Evolutionary conservation across 2,888 invertebrate genomes (phyloP), one percentile per base, ranked within the genome.

Genomic region (Xylota segnis): DNA sequence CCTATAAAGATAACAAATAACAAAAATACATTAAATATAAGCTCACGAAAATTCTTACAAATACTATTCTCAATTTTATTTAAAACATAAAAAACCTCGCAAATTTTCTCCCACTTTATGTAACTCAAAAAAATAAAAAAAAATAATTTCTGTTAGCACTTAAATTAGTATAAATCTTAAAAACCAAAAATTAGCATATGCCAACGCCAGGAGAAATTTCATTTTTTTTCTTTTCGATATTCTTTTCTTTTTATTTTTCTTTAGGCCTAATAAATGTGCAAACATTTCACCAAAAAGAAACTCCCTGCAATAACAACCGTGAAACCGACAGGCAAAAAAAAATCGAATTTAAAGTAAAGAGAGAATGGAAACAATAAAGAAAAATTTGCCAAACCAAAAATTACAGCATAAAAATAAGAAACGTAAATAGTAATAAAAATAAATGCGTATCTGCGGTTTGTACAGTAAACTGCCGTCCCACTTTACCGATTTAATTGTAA

Each of bases 1-100:
- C 98, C 98, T 77, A 47, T 45, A 78, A 81, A 0, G 18, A 66
- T 23, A n/a, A 65, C 40, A 74, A 14, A n/a, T n/a, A n/a, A n/a
- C n/a, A n/a, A 18, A 59, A 32, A 45, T 45, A 32, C 18, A 32
- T 9, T 0, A 34, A 2, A 50, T 43, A 74, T 47, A 32, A 27
- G 37, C 4, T 12, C 0, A 37, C 10, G 14, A 0, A n/a, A 54
- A 14, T 34, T 43, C 9, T 14, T 10, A 7, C 9, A 2, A 9
- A 34, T 10, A 34, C 10, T 10, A 34, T 40, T 40, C n/a, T 40
- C 4, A 40, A 18, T 58, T 40, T 23, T 18, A 40, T 27, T 23
- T 50, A 23, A 9, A 23, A 23, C 23, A 23, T 2, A 23, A 23
- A 34, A 18, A 10, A 6, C n/a, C 10, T 23, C 14, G 9, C 47